Base-by-base conservation (phyloP, 2,888 invertebrate species). In the Diplazon laetatorius region DNA sequence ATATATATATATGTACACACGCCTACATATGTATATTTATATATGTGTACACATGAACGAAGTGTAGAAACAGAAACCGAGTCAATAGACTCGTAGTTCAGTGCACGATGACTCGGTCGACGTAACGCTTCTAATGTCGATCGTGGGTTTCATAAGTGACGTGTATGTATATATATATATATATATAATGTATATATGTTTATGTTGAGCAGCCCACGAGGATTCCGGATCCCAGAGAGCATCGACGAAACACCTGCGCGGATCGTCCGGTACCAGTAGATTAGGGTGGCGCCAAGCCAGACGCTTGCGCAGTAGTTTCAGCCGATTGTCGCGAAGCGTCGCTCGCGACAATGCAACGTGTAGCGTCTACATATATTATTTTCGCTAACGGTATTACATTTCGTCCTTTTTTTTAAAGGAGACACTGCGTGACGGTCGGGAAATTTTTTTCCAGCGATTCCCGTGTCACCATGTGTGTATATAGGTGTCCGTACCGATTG, bases 251-350 rank as follows among this genome's bases (percentile, higher is more conserved):
- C 76, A 76, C 78, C 81, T 78, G 79, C 76, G 79, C 76, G 50
- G 12, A 30, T 22, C 39, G 37, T 37, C 16, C 69, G 62, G 72
- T 73, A 69, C 69, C 73, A 69, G 73, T 73, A 65, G 73, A 75
- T 80, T 75, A 77, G 76, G 74, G 63, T 84, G 83, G 84, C 82
- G 83, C 83, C 85, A 81, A 76, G 57, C 62, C 80, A 69, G 69
- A 59, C 75, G 46, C 16, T 75, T 60, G 46, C 35, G 70, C 70
- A 25, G 62, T 52, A 57, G 69, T 57, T 16, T 37, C 68, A 42
- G 30, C 37, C 63, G 63, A 70, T 59, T 6, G 42, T 48, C 9
- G 42, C 37, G 70, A 30, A 30, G 6, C n/a, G n/a, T n/a, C n/a
- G n/a, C n/a, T 57, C 20, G 37, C 30, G 37, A 65, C 63, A 46